These are phyloP conservation scores for Osmoderma eremita DNA, from an alignment of 2,888 invertebrate species.

Conservation along the genomic window DNA sequence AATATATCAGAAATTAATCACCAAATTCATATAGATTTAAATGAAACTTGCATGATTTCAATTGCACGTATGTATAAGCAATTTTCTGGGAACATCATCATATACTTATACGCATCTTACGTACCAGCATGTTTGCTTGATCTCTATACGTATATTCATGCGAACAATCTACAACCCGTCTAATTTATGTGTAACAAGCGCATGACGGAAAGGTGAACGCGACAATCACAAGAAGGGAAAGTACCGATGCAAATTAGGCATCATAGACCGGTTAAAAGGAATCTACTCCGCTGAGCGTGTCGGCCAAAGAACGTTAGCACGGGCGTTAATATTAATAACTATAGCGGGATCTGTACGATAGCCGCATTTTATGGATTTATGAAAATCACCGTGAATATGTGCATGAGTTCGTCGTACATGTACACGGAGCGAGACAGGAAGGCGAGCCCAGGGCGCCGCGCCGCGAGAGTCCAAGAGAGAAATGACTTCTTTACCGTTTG, in stretches of 20 bases:
- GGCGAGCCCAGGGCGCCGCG: not conserved
- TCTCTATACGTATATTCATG: too few species aligned
- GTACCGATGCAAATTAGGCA: constrained; percentile 32
- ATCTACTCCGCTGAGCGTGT: constrained; percentile 22
- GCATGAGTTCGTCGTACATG: constrained; percentile 8
- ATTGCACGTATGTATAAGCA: too few species aligned
- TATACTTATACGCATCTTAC: too few species aligned
- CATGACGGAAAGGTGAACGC: not conserved
- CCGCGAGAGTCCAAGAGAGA: constrained; percentile 9
- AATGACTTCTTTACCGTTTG: constrained; percentile 35
- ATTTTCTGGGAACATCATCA: too few species aligned
- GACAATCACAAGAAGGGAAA: constrained; percentile 28
- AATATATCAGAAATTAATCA: too few species aligned
- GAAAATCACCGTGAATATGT: constrained; percentile 36
- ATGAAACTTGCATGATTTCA: too few species aligned
- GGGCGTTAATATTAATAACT: constrained; percentile 42
- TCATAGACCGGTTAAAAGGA: constrained; percentile 12
- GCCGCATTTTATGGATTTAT: constrained; percentile 38
- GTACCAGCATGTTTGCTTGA: too few species aligned
- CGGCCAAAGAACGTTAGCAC: constrained; percentile 9
- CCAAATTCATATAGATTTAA: too few species aligned
- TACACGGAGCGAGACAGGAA: constrained; percentile 23
- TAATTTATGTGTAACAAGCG: constrained; percentile 12
- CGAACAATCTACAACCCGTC: not conserved
- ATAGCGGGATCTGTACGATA: constrained; percentile 30